phyloP scores from a whole-genome alignment of 2,888 invertebrate genomes.

The Tricholauxania praeusta region DNA sequence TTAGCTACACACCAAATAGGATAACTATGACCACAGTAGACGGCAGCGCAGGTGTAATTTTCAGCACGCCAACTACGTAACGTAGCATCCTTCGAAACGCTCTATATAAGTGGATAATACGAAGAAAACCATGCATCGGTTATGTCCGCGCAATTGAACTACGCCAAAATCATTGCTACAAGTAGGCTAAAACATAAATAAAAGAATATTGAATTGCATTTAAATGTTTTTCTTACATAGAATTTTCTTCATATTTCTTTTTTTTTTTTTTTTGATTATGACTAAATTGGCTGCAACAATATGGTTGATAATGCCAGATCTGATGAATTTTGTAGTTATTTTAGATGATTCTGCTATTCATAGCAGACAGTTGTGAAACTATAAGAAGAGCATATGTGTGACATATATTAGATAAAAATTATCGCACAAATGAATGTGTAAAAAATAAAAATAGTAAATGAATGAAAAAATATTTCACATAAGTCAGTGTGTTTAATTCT shows the following conservation, averaged over 20 bases:
- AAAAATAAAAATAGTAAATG: too few species aligned
- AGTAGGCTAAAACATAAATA: background rate
- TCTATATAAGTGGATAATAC: constrained; percentile 75
- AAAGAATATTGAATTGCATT: background rate
- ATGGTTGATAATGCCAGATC: too few species aligned
- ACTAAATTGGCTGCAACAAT: too few species aligned
- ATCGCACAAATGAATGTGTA: too few species aligned
- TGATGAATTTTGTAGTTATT: too few species aligned
- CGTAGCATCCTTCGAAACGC: constrained; percentile 80
- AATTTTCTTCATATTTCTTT: constrained; percentile 60
- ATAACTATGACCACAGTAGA: constrained; percentile 82
- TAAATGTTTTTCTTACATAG: constrained; percentile 56
- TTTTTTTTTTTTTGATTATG: too few species aligned
- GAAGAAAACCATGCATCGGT: constrained; percentile 72
- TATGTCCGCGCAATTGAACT: constrained; percentile 78
- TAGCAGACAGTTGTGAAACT: too few species aligned
- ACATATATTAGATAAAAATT: too few species aligned
- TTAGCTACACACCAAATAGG: constrained; percentile 90
- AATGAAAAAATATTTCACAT: too few species aligned
- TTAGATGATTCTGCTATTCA: too few species aligned
- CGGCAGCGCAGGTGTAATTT: constrained; percentile 75
- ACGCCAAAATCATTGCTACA: constrained; percentile 69
- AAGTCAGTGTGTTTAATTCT: too few species aligned
- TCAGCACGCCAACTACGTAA: constrained; percentile 81
- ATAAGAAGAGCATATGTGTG: too few species aligned